These are phyloP conservation scores for Hedychridium roseum DNA, from an alignment of 2,888 invertebrate species.

Conservation along the genomic window DNA sequence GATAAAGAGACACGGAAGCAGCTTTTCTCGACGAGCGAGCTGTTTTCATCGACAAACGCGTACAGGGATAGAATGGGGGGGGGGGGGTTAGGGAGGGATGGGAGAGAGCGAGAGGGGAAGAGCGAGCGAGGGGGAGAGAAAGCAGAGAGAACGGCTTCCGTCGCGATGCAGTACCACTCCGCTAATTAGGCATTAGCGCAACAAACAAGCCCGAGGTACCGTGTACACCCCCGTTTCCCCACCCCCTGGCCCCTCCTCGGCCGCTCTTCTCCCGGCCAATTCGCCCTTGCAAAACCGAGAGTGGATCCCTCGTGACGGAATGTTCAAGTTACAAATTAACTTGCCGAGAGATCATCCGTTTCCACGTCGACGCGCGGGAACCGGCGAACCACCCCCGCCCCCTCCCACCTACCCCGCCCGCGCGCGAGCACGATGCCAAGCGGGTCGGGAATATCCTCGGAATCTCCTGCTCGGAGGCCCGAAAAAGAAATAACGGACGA, in stretches of 20 bases:
- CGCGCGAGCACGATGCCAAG: too few relatives aligned
- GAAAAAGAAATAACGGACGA: not conserved
- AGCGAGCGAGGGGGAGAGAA: not conserved
- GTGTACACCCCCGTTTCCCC: slow-evolving; percentile 30
- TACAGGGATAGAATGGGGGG: slow-evolving; percentile 14
- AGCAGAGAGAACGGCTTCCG: slow-evolving; percentile 38
- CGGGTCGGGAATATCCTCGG: too few relatives aligned
- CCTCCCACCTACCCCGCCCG: too few relatives aligned
- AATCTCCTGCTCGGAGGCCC: too few relatives aligned
- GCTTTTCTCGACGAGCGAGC: slow-evolving; percentile 3
- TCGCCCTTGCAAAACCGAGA: slow-evolving; percentile 22
- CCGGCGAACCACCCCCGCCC: too few relatives aligned
- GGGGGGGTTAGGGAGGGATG: not conserved
- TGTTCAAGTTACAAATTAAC: slow-evolving; percentile 62
- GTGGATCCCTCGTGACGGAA: slow-evolving; percentile 41
- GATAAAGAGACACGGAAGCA: not conserved
- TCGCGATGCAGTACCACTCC: slow-evolving; percentile 56
- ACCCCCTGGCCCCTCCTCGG: not conserved
- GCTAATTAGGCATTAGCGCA: slow-evolving; percentile 62
- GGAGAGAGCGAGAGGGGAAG: slow-evolving; percentile 7
- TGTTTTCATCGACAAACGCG: slow-evolving; percentile 24
- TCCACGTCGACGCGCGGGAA: slow-evolving; percentile 39
- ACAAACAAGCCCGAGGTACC: slow-evolving; percentile 58
- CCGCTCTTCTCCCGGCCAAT: slow-evolving; percentile 17
- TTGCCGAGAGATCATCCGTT: slow-evolving; percentile 58